A percentile compares a stretch with the other conserved stretches of the same genome.
These are phyloP conservation scores for Apteryx mantelli DNA, from an alignment of 2,113 vertebrate species.

Conservation along the genomic window DNA sequence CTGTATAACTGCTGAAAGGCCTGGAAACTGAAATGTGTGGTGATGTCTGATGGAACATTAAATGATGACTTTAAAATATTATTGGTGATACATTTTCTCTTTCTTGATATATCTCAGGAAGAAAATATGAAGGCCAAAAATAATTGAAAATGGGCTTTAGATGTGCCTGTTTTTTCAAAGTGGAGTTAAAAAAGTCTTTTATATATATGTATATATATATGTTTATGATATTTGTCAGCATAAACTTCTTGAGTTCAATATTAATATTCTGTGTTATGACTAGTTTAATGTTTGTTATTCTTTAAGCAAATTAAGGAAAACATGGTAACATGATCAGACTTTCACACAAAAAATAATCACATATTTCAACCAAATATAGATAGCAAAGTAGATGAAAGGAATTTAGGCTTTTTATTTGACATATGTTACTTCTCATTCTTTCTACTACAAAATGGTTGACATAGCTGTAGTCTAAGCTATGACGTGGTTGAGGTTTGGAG, in stretches of 20 bases:
- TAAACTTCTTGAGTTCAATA: background rate
- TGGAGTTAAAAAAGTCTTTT: background rate
- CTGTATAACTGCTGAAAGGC: background rate
- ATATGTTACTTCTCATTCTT: background rate
- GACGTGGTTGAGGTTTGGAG: background rate
- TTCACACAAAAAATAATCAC: background rate
- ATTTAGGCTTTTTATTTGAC: background rate
- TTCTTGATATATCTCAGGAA: background rate
- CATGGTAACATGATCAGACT: background rate
- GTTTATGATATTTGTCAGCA: background rate
- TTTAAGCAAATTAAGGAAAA: background rate
- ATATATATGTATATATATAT: background rate
- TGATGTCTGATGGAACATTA: conserved; percentile 13
- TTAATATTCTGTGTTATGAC: background rate
- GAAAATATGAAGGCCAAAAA: background rate
- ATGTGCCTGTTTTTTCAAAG: background rate
- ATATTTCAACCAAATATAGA: background rate
- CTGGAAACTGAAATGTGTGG: background rate
- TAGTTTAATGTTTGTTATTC: background rate
- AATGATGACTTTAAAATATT: conserved; percentile 45
- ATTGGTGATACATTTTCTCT: background rate
- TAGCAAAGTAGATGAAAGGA: background rate
- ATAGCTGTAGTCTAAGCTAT: background rate
- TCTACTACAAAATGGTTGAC: background rate
- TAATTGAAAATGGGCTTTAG: background rate